Percentiles rank a stretch among this genome's conserved stretches.
phyloP scores from a whole-genome alignment of 2,797 vertebrate species.

The Paramormyrops hopkinsi region DNA sequence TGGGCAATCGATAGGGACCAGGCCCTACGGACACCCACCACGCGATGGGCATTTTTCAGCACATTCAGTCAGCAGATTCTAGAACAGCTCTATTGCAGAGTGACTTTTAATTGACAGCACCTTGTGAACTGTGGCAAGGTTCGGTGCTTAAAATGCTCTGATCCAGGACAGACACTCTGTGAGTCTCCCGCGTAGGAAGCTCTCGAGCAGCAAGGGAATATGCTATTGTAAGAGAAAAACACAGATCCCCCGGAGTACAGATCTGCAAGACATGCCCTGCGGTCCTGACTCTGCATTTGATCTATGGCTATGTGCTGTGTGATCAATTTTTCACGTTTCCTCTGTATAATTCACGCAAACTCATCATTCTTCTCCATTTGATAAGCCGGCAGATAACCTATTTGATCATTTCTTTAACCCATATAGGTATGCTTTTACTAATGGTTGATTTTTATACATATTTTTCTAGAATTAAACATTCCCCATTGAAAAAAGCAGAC shows the following conservation, averaged over 20 bases:
- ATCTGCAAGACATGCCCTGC: conserved; percentile 28
- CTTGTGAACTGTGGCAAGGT: conserved; percentile 44
- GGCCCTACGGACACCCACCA: conserved; percentile 62
- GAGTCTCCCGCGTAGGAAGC: conserved; percentile 53
- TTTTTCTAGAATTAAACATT: not conserved
- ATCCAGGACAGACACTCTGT: conserved; percentile 59
- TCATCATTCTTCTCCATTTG: not conserved
- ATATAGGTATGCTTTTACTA: not conserved
- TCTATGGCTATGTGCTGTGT: conserved; percentile 13
- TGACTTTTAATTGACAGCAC: conserved; percentile 61
- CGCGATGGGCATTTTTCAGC: conserved; percentile 56
- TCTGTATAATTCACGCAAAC: not conserved
- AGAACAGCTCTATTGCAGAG: conserved; percentile 53
- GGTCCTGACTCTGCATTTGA: not conserved
- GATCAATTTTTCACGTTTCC: conserved; percentile 15
- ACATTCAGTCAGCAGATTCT: conserved; percentile 63
- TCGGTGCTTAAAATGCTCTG: conserved; percentile 54
- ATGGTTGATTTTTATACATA: not conserved
- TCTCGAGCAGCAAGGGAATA: conserved; percentile 48
- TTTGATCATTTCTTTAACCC: conserved; percentile 2
- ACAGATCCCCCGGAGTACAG: conserved; percentile 51
- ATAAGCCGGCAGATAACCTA: not conserved
- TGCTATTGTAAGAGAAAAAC: conserved; percentile 50
- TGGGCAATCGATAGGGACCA: conserved; percentile 48
- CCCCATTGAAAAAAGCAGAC: not conserved